phyloP scores from a whole-genome alignment of 2,888 invertebrate species.

The Tenthredo mesomela region DNA sequence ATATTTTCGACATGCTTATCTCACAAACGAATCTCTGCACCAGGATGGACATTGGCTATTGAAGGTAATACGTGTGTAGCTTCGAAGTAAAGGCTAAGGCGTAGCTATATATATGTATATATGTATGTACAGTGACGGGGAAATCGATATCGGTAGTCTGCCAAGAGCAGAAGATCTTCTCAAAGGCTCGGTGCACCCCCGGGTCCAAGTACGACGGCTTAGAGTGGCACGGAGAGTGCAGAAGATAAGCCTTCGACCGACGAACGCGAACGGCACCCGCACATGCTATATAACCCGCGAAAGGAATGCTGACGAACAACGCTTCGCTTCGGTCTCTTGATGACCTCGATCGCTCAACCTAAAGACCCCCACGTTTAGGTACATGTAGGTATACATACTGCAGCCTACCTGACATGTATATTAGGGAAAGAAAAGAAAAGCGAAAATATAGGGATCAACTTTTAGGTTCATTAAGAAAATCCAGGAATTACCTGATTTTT shows the following conservation, averaged over 20 bases:
- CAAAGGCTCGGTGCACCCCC: constrained; percentile 35
- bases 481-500: background rate
- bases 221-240: constrained; percentile 18
- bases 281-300: background rate
- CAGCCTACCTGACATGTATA: background rate
- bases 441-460: background rate
- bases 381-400: background rate
- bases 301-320: constrained; percentile 42
- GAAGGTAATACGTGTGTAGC: background rate
- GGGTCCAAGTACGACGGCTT: constrained; percentile 5
- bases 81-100: background rate
- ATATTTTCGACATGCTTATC: background rate
- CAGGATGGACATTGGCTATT: background rate
- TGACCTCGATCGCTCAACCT: constrained; percentile 30
- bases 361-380: constrained; percentile 7
- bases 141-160: constrained; percentile 45
- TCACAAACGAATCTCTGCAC: background rate
- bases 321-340: background rate
- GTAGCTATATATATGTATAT: background rate
- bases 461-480: background rate
- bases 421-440: background rate
- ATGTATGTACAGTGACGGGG: background rate
- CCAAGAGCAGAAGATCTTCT: constrained; percentile 45
- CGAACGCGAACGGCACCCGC: background rate
- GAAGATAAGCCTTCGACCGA: constrained; percentile 38